Base-by-base conservation (phyloP, 2,797 vertebrate species). In the Oceanodroma leucorhoa region DNA sequence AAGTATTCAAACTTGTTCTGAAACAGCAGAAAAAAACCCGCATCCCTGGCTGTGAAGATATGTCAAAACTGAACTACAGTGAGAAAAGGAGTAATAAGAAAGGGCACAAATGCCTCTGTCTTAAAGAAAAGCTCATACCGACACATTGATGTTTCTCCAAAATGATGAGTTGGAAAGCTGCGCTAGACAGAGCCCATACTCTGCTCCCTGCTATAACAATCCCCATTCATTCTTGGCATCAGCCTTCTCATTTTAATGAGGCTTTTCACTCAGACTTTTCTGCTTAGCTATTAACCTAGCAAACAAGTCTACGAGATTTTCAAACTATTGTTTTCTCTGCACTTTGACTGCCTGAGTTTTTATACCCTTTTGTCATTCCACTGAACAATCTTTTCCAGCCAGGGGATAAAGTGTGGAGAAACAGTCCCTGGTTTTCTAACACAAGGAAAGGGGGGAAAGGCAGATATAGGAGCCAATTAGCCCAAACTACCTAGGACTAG, bases 241-340 rank as follows among this genome's bases (percentile, higher is more conserved):
- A 90, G 55, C 43, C 89, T 93, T 84, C 87, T 94, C 79, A 70
- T 88, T 93, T 89, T 96, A 95, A 96, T 96, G 94, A 95, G 89
- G 76, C 57, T 86, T 95, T 96, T 96, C 91, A 83, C 84, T 87
- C 93, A 81, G 73, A 1, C 60, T 85, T 93, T 89, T 87, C 81
- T 95, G 77, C 89, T 93, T 87, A 72, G 73, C 73, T 95, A 91
- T 94, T 95, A 96, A 95, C 91, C 58, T 80, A 88, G 93, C 62
- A 95, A 96, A 94, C 80, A 94, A 93, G 66, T 24, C 70, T 50
- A 64, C 70, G 61, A 92, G 76, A 91, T 96, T 93, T 95, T 93
- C 87, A 87, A 89, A 62, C 84, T 78, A 54, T 83, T 93, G 87
- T 94, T 93, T 93, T 86, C 87, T 88, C 61, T 78, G 43, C 22